Conservation (phyloP, 1,140 invertebrate genomes). For the Calosoma granatense region DNA sequence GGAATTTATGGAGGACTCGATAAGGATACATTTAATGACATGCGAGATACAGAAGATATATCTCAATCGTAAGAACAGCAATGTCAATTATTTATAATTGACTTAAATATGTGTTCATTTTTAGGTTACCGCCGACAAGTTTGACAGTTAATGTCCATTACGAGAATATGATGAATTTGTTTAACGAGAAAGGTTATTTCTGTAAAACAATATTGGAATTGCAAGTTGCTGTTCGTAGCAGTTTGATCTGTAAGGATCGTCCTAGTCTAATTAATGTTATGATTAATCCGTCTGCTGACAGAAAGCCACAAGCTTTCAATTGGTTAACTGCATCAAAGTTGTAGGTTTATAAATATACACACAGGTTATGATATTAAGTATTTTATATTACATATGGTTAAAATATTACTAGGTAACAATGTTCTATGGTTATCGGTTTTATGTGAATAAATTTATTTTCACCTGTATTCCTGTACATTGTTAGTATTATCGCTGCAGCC, state of each 20-base stretch:
- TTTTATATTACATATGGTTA: too few relatives aligned
- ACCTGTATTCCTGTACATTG: too few relatives aligned
- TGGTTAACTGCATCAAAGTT: conserved; percentile 90
- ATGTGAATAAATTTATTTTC: too few relatives aligned
- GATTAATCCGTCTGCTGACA: conserved; percentile 76
- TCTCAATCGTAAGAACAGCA: conserved; percentile 46
- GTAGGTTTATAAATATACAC: conserved; percentile 35
- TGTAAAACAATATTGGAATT: conserved; percentile 68
- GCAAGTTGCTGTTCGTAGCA: conserved; percentile 51
- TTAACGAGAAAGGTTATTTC: conserved; percentile 69
- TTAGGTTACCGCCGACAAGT: conserved; percentile 70
- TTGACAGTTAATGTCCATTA: conserved; percentile 70
- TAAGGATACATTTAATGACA: conserved; percentile 57
- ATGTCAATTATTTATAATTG: conserved; percentile 17
- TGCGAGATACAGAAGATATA: conserved; percentile 55
- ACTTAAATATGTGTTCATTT: conserved; percentile 31
- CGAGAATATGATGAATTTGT: conserved; percentile 82
- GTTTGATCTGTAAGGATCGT: conserved; percentile 54
- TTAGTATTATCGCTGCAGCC: too few relatives aligned
- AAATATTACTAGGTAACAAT: too few relatives aligned
- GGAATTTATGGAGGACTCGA: conserved; percentile 86
- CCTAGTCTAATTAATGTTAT: conserved; percentile 86
- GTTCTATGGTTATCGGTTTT: too few relatives aligned
- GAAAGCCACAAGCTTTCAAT: conserved; percentile 81
- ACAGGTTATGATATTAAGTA: too few relatives aligned